A percentile compares a stretch with the other conserved stretches of the same genome.
These are phyloP conservation scores for Pitta sordida DNA, from an alignment of 2,113 vertebrate genomes.

Conservation along the genomic window DNA sequence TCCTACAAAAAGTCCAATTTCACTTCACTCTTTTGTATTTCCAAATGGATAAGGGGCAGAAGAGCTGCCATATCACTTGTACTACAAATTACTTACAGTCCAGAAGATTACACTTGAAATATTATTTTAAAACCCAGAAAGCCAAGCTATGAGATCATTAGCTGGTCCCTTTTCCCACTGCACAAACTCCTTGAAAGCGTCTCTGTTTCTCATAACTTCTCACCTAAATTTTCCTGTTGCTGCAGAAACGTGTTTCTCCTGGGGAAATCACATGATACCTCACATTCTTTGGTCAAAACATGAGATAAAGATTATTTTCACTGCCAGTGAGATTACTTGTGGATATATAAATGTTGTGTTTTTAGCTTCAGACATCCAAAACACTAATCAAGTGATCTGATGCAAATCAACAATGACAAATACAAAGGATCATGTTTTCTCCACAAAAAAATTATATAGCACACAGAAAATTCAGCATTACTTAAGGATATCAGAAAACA, in stretches of 20 bases:
- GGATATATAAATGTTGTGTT: background rate
- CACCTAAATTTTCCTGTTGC: background rate
- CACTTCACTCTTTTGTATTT: background rate
- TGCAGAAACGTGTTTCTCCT: background rate
- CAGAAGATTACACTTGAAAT: background rate
- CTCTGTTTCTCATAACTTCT: background rate
- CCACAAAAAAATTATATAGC: background rate
- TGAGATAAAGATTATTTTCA: background rate
- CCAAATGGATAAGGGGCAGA: background rate
- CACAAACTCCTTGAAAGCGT: background rate
- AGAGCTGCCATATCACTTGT: background rate
- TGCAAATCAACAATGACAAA: accelerated
- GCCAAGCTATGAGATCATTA: background rate
- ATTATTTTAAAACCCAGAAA: background rate
- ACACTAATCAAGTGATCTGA: background rate
- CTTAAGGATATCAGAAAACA: background rate
- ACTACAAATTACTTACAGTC: background rate
- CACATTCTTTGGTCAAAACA: background rate
- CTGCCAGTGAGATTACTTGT: background rate
- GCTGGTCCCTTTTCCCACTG: background rate
- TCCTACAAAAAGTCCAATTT: background rate
- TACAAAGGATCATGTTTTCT: background rate
- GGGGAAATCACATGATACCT: background rate
- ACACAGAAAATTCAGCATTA: background rate
- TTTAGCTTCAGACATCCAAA: background rate